Base-by-base conservation (phyloP, 2,888 invertebrate genomes). In the Molanna angustata region DNA sequence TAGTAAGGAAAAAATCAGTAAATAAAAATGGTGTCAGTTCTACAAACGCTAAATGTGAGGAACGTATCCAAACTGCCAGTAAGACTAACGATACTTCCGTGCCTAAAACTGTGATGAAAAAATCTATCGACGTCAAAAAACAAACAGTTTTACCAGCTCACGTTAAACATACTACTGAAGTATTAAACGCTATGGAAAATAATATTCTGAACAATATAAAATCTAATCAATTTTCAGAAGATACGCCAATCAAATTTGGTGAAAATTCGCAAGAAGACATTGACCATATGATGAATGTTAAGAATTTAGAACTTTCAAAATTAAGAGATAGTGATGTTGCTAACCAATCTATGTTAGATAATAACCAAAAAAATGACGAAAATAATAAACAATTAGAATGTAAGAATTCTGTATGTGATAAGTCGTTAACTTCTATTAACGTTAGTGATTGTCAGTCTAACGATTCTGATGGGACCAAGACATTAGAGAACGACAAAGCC, bases 131-230 rank as follows among this genome's bases (percentile, higher is more conserved):
- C 19, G 39, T 50, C 41, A 56, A 59, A 41, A 51, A 52, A 35
- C 50, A 42, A 31, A 6, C 40, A 31, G 31, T 41, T 19, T 47
- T 69, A 18, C 67, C 69, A n/a, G 62, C 56, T 45, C 71, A 71
- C 61, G 72, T 69, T 21, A 67, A 67, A 60, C 64, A 66, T 6
- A 72, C 72, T 17, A 69, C 66, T 41, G 63, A 67, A 31, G 69
- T 71, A 59, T 58, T 75, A 49, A 69, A 74, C 52, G 69, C 65
- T 7, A 72, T 76, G 69, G 78, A 76, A 64, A 71, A 67, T 52
- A 69, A 71, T 43, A 73, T 71, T 57, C 65, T 76, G 49, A 61
- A 62, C 1, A 70, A n/a, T 31, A 47, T 56, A 20, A 52, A 50
- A 18, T 22, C 17, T 31, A 53, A 52, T 4, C 46, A 44, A 17